A percentile compares a stretch with the other conserved stretches of the same genome.
These are phyloP conservation scores for Malacoctenus gilli DNA, from an alignment of 2,797 vertebrate species.

Conservation along the genomic window DNA sequence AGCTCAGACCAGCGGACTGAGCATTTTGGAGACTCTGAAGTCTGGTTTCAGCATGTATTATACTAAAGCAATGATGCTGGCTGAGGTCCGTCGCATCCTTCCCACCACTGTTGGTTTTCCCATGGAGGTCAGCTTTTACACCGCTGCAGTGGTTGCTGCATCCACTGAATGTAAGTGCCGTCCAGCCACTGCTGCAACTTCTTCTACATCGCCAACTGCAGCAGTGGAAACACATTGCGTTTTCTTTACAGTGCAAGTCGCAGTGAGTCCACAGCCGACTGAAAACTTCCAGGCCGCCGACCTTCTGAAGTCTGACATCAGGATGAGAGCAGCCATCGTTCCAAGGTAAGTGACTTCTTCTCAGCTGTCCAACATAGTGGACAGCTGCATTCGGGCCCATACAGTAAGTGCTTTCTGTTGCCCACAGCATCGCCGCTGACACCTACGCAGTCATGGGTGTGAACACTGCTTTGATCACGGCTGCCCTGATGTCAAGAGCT, in stretches of 20 bases:
- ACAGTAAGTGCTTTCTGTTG: constrained; percentile 26
- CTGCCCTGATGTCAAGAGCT: constrained; percentile 74
- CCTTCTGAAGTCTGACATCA: constrained; percentile 80
- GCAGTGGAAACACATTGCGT: constrained; percentile 8
- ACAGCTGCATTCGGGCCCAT: neutral
- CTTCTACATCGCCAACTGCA: too few relatives aligned
- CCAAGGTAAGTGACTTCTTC: constrained; percentile 75
- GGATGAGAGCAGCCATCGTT: constrained; percentile 68
- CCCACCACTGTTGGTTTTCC: constrained; percentile 83
- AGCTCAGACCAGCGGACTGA: constrained; percentile 49
- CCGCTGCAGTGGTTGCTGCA: constrained; percentile 75
- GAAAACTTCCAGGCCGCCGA: constrained; percentile 69
- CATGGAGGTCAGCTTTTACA: constrained; percentile 82
- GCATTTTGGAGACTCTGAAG: constrained; percentile 62
- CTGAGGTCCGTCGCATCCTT: constrained; percentile 80
- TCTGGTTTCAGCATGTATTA: constrained; percentile 67
- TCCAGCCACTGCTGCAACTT: too few relatives aligned
- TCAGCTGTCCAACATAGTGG: neutral
- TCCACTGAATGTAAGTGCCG: constrained; percentile 71
- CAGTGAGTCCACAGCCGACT: constrained; percentile 76
- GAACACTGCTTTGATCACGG: constrained; percentile 82
- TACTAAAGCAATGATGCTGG: constrained; percentile 76
- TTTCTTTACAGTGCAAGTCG: constrained; percentile 70
- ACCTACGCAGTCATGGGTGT: constrained; percentile 84
- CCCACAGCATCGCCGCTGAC: constrained; percentile 79